Base-by-base conservation (phyloP, 2,888 invertebrate species). In the Drosophila kanekoi region DNA sequence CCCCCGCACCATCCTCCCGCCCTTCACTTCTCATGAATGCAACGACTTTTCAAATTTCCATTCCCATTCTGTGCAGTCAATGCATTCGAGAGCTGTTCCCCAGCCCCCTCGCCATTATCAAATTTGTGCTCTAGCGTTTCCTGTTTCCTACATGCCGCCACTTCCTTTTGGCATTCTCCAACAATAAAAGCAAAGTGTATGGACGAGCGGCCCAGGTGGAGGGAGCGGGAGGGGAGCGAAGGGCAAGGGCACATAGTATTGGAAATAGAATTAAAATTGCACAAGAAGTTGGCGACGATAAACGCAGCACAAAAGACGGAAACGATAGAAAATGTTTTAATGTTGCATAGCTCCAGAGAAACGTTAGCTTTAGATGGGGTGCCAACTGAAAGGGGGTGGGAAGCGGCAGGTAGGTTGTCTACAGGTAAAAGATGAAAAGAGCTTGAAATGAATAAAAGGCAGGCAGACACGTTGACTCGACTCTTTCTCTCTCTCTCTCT, bases 291-390 rank as follows among this genome's bases (percentile, higher is more conserved):
- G 56, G 37, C 56, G 63, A 78, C 73, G 62, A 68, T 81, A 71
- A 73, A 73, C 66, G 68, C 38, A 48, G 59, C 67, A 66, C 63
- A 87, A 79, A 82, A 75, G 52, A 57, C 83, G 86, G 83, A 85
- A 86, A 83, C 83, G 77, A 85, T 85, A 77, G 86, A 85, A 83
- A 86, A 80, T 82, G 88, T 83, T 85, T 85, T 86, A 87, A 84
- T 84, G 83, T 84, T 85, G 72, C 83, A 62, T 14, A 33, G 40
- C 14, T 32, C 38, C n/a, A 28, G 18, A 44, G 53, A 16, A 8
- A 47, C 14, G 20, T 18, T 41, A 37, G 37, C 23, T 37, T 28
- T 2, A 16, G 4, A 10, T 9, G 40, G 4, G 11, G 10, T 4
- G 40, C 10, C 16, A 14, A 28, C 0, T 23, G 43, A 28, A n/a